Percentiles rank a stretch among this genome's conserved stretches.
Evolutionary conservation across 2,888 invertebrate species (phyloP).

Genomic region (Oscheius myriophilus): DNA sequence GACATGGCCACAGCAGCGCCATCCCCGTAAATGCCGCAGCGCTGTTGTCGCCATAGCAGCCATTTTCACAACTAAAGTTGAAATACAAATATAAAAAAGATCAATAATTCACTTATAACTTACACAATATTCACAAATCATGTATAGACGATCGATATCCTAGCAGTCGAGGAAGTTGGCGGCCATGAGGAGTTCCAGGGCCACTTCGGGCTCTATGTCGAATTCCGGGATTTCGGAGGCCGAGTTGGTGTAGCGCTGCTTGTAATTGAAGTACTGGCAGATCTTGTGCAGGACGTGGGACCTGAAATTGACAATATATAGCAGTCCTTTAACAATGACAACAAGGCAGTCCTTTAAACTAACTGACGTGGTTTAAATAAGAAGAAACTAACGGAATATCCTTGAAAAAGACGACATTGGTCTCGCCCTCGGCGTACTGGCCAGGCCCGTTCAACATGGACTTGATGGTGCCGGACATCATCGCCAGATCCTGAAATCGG

Average conservation of each 20-base stretch:
- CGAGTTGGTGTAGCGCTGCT: constrained; percentile 77
- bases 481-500: constrained; percentile 81
- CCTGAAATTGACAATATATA: constrained; percentile 60
- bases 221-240: constrained; percentile 99
- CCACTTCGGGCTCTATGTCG: constrained; percentile 95
- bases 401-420: constrained; percentile 97
- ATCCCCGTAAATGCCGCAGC: no score
- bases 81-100: no score
- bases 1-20: no score
- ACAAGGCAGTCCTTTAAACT: not conserved
- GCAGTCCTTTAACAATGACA: no score
- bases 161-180: constrained; percentile 99
- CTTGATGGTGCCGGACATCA: constrained; percentile 83
- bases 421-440: constrained; percentile 98
- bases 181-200: constrained; percentile 94
- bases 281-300: constrained; percentile 96
- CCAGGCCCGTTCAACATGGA: constrained; percentile 74
- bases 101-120: no score
- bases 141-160: no score
- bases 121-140: no score
- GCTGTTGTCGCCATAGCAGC: no score
- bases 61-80: no score
- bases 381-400: constrained; percentile 88
- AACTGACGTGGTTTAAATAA: not conserved
- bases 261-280: constrained; percentile 99